These are phyloP conservation scores for Rhombomys opimus DNA, from an alignment of 2,113 vertebrate species.

Conservation along the genomic window DNA sequence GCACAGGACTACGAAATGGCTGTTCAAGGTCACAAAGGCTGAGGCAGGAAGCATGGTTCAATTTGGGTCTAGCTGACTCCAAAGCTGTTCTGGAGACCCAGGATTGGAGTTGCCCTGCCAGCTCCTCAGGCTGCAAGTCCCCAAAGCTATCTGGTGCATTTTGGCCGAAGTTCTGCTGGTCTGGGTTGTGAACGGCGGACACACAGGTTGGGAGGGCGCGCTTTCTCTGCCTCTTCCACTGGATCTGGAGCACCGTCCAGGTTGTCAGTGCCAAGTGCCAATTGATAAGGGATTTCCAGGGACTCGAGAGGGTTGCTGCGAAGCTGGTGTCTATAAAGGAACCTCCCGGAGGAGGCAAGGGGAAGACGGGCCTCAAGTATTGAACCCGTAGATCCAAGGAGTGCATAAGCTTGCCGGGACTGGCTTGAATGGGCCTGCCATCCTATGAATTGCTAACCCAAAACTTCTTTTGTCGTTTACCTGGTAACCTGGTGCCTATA, in stretches of 20 bases:
- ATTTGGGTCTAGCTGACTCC: background rate
- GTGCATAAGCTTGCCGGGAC: background rate
- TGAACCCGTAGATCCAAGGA: background rate
- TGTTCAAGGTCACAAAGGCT: background rate
- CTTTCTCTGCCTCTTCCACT: background rate
- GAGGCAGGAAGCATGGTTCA: background rate
- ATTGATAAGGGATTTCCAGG: background rate
- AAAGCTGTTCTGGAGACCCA: conserved; percentile 4
- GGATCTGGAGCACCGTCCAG: background rate
- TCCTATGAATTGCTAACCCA: background rate
- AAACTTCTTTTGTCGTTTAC: background rate
- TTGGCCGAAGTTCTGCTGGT: conserved; percentile 9
- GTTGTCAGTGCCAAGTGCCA: background rate
- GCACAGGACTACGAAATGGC: background rate
- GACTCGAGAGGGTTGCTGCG: background rate
- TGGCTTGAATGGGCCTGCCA: background rate
- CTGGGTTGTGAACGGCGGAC: background rate
- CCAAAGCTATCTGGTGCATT: background rate
- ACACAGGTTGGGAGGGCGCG: background rate
- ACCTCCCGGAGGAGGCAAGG: background rate
- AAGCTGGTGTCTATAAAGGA: background rate
- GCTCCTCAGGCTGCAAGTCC: background rate
- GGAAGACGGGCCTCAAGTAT: background rate
- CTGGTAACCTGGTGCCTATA: no score
- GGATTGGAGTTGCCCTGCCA: background rate